A percentile compares a stretch with the other conserved stretches of the same genome.
Conservation (phyloP, 2,888 invertebrate genomes). For the Chrysopilus asiliformis region DNA sequence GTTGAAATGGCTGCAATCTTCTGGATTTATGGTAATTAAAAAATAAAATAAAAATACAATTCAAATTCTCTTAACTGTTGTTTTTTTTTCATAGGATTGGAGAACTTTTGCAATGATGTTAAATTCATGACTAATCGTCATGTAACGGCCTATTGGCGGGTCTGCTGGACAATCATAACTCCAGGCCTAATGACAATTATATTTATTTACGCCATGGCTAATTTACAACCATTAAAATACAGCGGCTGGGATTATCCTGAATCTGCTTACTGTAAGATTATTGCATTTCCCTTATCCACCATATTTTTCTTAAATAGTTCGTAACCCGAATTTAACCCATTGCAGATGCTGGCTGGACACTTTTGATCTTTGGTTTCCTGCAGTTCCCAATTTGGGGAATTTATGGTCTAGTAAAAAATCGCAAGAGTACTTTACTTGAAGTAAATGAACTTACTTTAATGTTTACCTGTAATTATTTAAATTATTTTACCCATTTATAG, state of each 20-base stretch:
- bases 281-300: neutral
- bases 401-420: neutral
- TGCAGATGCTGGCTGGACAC: conserved; percentile 41
- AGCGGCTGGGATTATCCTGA: conserved; percentile 44
- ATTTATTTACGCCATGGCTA: conserved; percentile 52
- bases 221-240: conserved; percentile 45
- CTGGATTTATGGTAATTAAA: conserved; percentile 44
- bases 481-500: conserved; percentile 2
- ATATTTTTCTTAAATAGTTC: neutral
- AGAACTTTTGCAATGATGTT: conserved; percentile 52
- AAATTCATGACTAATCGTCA: conserved; percentile 62
- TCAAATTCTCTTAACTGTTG: neutral
- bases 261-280: conserved; percentile 41
- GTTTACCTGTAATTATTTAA: no score
- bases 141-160: conserved; percentile 56
- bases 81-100: conserved; percentile 35
- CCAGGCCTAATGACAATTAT: conserved; percentile 55
- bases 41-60: neutral
- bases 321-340: conserved; percentile 6
- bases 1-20: conserved; percentile 42
- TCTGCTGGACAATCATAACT: conserved; percentile 61
- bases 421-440: no score
- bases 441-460: no score
- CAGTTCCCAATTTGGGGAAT: conserved; percentile 40
- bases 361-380: conserved; percentile 37